Evolutionary conservation across 2,797 vertebrate genomes (phyloP).

Genomic region (Apogon hyalosoma): DNA sequence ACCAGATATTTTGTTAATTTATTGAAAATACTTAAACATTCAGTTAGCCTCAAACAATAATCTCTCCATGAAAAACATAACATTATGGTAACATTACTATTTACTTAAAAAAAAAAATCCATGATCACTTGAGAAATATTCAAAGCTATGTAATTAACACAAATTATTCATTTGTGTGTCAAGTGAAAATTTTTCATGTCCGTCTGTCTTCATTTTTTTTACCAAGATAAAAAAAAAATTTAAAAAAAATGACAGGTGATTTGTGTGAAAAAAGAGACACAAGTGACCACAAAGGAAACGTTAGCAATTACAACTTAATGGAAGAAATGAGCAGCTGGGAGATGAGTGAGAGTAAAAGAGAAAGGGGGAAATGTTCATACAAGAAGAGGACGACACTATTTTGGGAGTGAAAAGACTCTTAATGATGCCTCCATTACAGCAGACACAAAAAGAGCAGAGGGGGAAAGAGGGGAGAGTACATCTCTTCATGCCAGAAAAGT

Average conservation of each 20-base stretch:
- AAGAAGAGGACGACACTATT: slow-evolving; percentile 30
- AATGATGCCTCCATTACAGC: slow-evolving; percentile 64
- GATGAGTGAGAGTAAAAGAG: slow-evolving; percentile 8
- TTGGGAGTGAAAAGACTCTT: slow-evolving; percentile 54
- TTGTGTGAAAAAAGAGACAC: not conserved
- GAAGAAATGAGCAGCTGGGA: slow-evolving; percentile 17
- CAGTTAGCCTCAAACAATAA: not conserved
- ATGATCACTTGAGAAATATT: not conserved
- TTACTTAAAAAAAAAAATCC: not conserved
- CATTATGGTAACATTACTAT: not conserved
- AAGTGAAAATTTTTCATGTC: not conserved
- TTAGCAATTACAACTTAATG: slow-evolving; percentile 31
- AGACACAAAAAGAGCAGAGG: slow-evolving; percentile 36
- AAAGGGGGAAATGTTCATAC: slow-evolving; percentile 8
- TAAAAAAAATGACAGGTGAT: not conserved
- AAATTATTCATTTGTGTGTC: not conserved
- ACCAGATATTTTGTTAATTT: no score
- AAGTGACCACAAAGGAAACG: slow-evolving; percentile 5
- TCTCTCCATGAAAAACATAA: not conserved
- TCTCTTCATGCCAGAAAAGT: slow-evolving; percentile 65
- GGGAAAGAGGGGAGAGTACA: slow-evolving; percentile 16
- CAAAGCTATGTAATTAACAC: not conserved
- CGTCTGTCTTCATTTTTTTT: not conserved
- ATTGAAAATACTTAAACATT: not conserved
- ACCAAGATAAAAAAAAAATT: not conserved